Percentiles rank a stretch among this genome's conserved stretches.
Conservation (phyloP, 2,888 invertebrate species). For the Drosophila koepferae region DNA sequence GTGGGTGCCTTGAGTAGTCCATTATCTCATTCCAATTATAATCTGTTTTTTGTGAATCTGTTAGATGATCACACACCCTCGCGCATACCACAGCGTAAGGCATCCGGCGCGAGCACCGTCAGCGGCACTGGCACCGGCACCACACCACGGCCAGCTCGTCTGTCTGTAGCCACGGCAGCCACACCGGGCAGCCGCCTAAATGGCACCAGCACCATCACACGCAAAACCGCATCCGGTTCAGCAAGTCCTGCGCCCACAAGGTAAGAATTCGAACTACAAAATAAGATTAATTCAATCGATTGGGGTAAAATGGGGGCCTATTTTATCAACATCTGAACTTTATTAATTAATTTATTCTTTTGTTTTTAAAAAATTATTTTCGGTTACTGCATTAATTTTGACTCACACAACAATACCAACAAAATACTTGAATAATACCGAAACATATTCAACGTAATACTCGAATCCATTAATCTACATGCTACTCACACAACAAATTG, state of each 20-base stretch:
- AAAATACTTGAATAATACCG: slow-evolving; percentile 13
- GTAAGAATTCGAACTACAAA: slow-evolving; percentile 84
- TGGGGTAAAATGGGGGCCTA: slow-evolving; percentile 19
- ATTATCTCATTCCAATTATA: neutral
- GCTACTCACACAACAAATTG: slow-evolving; percentile 38
- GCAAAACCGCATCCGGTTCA: slow-evolving; percentile 91
- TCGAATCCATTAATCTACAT: slow-evolving; percentile 28
- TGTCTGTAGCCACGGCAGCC: slow-evolving; percentile 79
- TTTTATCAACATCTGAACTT: slow-evolving; percentile 22
- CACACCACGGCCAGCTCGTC: slow-evolving; percentile 54
- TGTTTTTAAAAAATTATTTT: slow-evolving; percentile 70
- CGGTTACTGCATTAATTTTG: slow-evolving; percentile 73
- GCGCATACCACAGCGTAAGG: slow-evolving; percentile 92
- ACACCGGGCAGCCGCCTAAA: slow-evolving; percentile 86
- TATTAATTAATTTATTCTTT: slow-evolving; percentile 67
- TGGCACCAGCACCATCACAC: slow-evolving; percentile 87
- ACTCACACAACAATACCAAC: slow-evolving; percentile 58
- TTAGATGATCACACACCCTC: slow-evolving; percentile 88
- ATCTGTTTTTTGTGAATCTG: no score
- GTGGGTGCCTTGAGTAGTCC: slow-evolving; percentile 84
- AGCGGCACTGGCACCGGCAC: slow-evolving; percentile 85
- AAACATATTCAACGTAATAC: slow-evolving; percentile 32
- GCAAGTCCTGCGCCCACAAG: slow-evolving; percentile 92
- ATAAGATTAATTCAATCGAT: neutral
- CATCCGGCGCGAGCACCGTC: slow-evolving; percentile 87